Evolutionary conservation across 2,888 invertebrate species (phyloP).

Genomic region (Orthosia incerta): DNA sequence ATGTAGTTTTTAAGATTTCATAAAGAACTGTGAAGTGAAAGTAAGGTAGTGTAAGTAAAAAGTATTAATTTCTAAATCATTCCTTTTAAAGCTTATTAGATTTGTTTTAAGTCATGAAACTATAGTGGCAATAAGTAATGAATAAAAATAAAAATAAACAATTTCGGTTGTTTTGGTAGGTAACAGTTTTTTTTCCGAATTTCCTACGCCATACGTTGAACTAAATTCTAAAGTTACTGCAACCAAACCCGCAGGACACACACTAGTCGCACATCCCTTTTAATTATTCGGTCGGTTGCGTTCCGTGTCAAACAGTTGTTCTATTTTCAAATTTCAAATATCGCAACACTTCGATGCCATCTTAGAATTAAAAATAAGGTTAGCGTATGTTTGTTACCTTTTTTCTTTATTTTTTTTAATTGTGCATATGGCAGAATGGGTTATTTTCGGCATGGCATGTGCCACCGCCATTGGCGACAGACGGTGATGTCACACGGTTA

Average conservation of each 20-base stretch:
- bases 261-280: conserved; percentile 68
- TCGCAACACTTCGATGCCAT: conserved; percentile 75
- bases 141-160: too few relatives aligned
- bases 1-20: neutral
- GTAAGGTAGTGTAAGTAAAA: too few relatives aligned
- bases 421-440: conserved; percentile 87
- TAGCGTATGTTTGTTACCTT: conserved; percentile 60
- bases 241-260: conserved; percentile 38
- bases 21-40: neutral
- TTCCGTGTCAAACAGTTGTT: conserved; percentile 69
- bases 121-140: too few relatives aligned
- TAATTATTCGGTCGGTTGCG: conserved; percentile 77
- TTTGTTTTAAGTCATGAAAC: too few relatives aligned
- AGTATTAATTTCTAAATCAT: too few relatives aligned
- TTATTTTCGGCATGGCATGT: conserved; percentile 89
- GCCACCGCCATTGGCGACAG: conserved; percentile 85
- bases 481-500: conserved; percentile 87
- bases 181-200: neutral
- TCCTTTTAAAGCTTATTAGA: too few relatives aligned
- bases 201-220: neutral
- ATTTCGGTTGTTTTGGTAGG: too few relatives aligned
- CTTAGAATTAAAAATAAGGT: conserved; percentile 69
- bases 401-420: conserved; percentile 59
- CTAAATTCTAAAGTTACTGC: conserved; percentile 33
- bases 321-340: conserved; percentile 80